A percentile compares a stretch with the other conserved stretches of the same genome.
Conservation (phyloP, 2,888 invertebrate species). For the Keiferia lycopersicella region DNA sequence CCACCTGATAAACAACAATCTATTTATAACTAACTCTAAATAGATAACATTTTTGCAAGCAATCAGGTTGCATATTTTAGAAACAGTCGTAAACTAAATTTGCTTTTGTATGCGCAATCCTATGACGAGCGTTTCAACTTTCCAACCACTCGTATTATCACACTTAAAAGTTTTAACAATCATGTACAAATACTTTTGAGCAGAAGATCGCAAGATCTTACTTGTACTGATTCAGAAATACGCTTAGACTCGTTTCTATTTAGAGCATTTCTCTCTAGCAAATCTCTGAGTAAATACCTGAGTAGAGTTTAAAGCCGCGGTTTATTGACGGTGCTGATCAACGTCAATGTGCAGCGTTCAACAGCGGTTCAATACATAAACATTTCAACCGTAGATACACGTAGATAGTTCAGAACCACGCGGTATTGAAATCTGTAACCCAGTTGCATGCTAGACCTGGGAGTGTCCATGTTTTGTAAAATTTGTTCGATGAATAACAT, state of each 20-base stretch:
- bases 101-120: no score
- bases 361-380: background rate
- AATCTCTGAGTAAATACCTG: background rate
- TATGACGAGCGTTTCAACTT: no score
- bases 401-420: conserved; percentile 37
- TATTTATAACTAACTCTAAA: no score
- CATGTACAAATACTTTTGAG: no score
- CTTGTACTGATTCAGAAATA: background rate
- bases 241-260: background rate
- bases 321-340: conserved; percentile 28
- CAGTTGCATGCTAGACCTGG: conserved; percentile 26
- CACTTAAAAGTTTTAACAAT: no score
- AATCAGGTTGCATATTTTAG: no score
- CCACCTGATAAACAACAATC: no score
- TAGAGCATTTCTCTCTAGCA: background rate
- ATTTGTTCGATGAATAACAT: background rate
- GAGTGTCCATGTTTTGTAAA: background rate
- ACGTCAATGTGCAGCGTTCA: conserved; percentile 25
- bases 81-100: no score
- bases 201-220: background rate
- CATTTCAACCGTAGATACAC: conserved; percentile 21
- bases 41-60: no score
- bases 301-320: background rate
- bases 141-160: no score
- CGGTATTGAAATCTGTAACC: conserved; percentile 60